Base-by-base conservation (phyloP, 92 coral and sea anemone species). In the Metridium senile region DNA sequence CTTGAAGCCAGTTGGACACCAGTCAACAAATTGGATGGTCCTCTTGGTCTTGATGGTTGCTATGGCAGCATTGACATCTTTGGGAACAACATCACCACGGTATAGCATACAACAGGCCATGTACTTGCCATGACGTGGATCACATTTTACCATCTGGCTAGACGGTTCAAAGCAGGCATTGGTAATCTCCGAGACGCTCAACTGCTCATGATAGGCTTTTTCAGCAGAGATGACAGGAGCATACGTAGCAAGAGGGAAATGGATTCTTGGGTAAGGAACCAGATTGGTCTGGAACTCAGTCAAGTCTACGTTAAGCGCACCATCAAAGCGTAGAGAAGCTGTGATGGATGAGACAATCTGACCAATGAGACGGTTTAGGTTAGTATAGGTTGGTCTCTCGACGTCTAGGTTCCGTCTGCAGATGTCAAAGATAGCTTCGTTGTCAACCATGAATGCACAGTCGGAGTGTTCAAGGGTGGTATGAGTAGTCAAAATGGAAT, bases 361-460 rank as follows among this genome's bases (percentile, higher is more conserved):
- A 34, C 93, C 93, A 82, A 93, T 93, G 74, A 93, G 84, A n/a
- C 98, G 93, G 88, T 93, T 93, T 31, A 93, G 74, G 85, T 93
- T 93, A 89, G 89, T 87, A 90, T 93, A 93, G n/a, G 89, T 84
- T n/a, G 98, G 98, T 29, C 98, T 87, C 73, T 93, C 96, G 46
- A 93, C 90, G 78, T 83, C 87, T 74, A 93, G 75, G 77, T 93
- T 86, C 29, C 86, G 74, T 27, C 91, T 79, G 45, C 91, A 87
- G 51, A 87, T 81, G 66, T 87, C 91, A 77, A 82, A 87, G 52
- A 82, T 87, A 3, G 91, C 91, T 34, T 87, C 91, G 63, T 87
- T 87, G 87, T 87, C 91, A 47, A 87, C 91, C 91, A 87, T 86
- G 81, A 86, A 86, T 49, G 87, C 85, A 23, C 90, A 86, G 81